A percentile compares a stretch with the other conserved stretches of the same genome.
These are phyloP conservation scores for Ammodramus savannarum DNA, from an alignment of 2,113 vertebrate genomes.

Conservation along the genomic window DNA sequence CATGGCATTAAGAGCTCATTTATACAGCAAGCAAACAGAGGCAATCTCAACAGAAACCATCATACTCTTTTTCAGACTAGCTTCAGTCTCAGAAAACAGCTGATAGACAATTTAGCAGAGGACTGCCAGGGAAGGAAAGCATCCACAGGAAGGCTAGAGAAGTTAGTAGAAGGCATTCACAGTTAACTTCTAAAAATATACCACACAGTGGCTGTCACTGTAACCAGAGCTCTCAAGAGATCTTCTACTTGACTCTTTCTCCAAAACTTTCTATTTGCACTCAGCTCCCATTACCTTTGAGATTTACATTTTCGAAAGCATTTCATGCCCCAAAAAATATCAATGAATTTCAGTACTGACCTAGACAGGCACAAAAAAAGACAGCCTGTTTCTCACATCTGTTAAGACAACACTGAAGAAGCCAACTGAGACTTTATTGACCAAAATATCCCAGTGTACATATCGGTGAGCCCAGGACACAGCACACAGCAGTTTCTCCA, in stretches of 20 bases:
- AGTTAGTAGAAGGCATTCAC: not conserved
- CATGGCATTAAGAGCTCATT: not conserved
- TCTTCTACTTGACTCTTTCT: not conserved
- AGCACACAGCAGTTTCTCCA: not conserved
- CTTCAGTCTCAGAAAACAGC: not conserved
- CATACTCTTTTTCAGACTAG: not conserved
- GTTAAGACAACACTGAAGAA: not conserved
- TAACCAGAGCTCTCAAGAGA: not conserved
- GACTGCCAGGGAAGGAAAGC: not conserved
- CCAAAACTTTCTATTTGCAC: not conserved
- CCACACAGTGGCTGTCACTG: not conserved
- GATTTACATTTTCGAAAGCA: not conserved
- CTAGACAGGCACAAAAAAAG: not conserved
- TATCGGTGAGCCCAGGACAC: fast-evolving
- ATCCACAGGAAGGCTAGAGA: not conserved
- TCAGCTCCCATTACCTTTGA: not conserved
- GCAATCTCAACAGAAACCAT: not conserved
- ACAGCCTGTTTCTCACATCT: not conserved
- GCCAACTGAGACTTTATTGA: not conserved
- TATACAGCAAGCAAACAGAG: not conserved
- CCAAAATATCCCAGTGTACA: not conserved
- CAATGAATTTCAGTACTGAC: not conserved
- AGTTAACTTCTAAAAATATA: not conserved
- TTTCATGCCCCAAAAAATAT: not conserved
- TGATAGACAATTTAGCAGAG: not conserved